These are phyloP conservation scores for Tinea pellionella DNA, from an alignment of 2,888 invertebrate species.

Conservation along the genomic window DNA sequence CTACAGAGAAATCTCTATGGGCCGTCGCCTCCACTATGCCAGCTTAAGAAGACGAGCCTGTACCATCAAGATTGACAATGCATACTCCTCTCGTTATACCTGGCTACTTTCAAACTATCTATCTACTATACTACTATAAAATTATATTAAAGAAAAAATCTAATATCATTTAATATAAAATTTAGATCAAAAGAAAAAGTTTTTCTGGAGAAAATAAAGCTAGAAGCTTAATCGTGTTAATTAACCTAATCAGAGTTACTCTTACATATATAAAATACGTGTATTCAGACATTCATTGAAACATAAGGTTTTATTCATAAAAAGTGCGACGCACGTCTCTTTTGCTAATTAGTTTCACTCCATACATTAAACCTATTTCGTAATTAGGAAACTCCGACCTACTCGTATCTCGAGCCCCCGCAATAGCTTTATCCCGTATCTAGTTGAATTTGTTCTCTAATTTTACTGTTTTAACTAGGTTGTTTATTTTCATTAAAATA, in stretches of 20 bases:
- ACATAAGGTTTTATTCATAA: neutral
- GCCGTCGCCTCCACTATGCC: no score
- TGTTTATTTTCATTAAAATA: neutral
- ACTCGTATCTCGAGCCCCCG: neutral
- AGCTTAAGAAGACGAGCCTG: no score
- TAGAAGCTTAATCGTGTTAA: neutral
- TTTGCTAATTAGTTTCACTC: constrained; percentile 40
- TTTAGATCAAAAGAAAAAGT: no score
- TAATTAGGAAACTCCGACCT: constrained; percentile 36
- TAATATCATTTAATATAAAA: no score
- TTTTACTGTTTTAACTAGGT: neutral
- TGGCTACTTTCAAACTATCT: no score
- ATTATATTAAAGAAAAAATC: no score
- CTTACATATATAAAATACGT: no score
- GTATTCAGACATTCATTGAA: neutral
- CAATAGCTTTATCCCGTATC: neutral
- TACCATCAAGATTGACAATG: no score
- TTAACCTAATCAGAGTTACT: neutral
- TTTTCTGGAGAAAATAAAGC: neutral
- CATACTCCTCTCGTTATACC: no score
- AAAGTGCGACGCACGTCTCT: constrained; percentile 4
- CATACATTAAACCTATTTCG: constrained; percentile 54
- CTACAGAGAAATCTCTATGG: no score
- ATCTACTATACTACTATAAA: no score
- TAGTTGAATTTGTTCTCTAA: neutral